Evolutionary conservation across 2,113 vertebrate genomes (phyloP), one percentile per base, ranked within the genome.

Genomic region (Phalacrocorax brasilianus): DNA sequence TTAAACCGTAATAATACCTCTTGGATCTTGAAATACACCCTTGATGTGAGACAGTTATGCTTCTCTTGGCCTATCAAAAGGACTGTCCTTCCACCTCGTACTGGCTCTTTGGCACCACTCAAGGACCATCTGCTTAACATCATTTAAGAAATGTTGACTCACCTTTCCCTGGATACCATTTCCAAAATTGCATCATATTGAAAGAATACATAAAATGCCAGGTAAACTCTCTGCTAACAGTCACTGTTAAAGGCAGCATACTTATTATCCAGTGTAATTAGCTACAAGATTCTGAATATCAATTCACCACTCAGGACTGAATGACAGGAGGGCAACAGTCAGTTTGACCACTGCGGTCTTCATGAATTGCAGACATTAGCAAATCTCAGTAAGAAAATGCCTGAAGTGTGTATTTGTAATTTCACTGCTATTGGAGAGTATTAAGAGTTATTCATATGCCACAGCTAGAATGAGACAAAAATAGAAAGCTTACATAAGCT

Each of bases 401-500:
- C 82, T 63, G 23, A 65, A 93, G 82, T 17, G 53, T 65, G 7
- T 30, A 82, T 77, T 91, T 85, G 81, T 78, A 85, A 95, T 93
- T 91, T 78, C 77, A 50, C 62, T 82, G 40, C 81, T 94, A 65
- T 91, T 88, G 95, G 35, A 82, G 44, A 82, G 58, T 23, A 88
- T 96, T 91, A 93, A 8, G 89, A 63, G 58, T 82, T 89, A 93
- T 85, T 89, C 61, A 65, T 68, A 82, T 11, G 49, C 30, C 88
- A 85, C 65, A 88, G 74, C n/a, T 52, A 85, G 74, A 91, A 88
- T 14, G 40, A 93, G 62, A 82, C 11, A 1, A 82, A 95, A 94
- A 75, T 24, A 94, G 92, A 90, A 93, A 85, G 33, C 81, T 95
- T 91, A 88, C 53, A 52, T 68, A 91, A 95, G 58, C 44, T 56